These are phyloP conservation scores for Meteorus colon DNA, from an alignment of 2,888 invertebrate species.

Conservation along the genomic window DNA sequence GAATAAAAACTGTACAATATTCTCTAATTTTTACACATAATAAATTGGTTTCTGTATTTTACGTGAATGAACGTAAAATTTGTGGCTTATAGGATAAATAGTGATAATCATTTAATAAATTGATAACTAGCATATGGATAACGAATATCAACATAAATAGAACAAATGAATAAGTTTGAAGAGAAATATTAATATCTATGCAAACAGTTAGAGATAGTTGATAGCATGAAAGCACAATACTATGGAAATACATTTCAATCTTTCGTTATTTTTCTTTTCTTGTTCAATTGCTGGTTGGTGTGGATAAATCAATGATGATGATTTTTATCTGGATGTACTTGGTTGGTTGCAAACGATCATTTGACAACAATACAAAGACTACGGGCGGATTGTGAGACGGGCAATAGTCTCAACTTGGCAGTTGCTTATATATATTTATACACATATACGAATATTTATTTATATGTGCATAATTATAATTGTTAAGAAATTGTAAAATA, in stretches of 20 bases:
- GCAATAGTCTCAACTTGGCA: constrained; percentile 28
- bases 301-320: constrained; percentile 20
- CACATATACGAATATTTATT: background rate
- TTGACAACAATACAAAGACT: constrained; percentile 25
- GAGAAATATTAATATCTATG: background rate
- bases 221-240: background rate
- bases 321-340: constrained; percentile 10
- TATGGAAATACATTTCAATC: background rate
- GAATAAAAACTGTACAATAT: too few relatives aligned
- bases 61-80: background rate
- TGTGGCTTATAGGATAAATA: background rate
- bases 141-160: background rate
- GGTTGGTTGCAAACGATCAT: constrained; percentile 8
- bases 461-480: constrained; percentile 13
- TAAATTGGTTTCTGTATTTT: background rate
- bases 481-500: background rate
- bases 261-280: background rate
- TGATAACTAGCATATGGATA: background rate
- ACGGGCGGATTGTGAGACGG: constrained; percentile 24
- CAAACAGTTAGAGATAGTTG: background rate
- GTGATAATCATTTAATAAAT: background rate
- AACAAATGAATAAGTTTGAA: background rate
- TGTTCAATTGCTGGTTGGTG: background rate
- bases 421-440: constrained; percentile 18
- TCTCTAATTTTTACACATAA: background rate